Conservation (phyloP, 2,888 invertebrate species). For the Agonopterix arenella region DNA sequence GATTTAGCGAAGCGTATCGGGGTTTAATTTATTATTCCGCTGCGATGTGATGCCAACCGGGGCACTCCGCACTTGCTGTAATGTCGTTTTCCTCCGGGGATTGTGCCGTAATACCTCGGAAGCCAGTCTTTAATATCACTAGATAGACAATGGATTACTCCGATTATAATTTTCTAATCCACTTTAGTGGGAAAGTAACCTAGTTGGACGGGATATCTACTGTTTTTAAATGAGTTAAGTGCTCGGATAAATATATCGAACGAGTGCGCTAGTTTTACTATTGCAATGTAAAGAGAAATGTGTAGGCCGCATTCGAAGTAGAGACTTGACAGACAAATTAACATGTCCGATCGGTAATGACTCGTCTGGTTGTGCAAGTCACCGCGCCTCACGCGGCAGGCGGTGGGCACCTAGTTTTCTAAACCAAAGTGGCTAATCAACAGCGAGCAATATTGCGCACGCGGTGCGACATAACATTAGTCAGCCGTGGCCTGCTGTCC, state of each 20-base stretch:
- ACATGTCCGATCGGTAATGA: slow-evolving; percentile 11
- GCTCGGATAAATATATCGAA: neutral
- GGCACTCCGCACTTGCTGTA: slow-evolving; percentile 15
- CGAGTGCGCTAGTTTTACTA: no score
- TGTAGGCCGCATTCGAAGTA: slow-evolving; percentile 1
- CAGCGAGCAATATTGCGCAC: slow-evolving; percentile 7
- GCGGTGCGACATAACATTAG: slow-evolving; percentile 31
- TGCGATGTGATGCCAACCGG: slow-evolving; percentile 29
- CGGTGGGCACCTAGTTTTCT: slow-evolving; percentile 16
- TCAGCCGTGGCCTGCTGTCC: slow-evolving; percentile 20
- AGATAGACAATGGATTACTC: slow-evolving; percentile 1
- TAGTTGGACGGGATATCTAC: neutral
- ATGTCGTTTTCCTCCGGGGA: slow-evolving; percentile 13
- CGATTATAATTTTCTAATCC: slow-evolving; percentile 6
- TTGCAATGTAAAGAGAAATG: slow-evolving; percentile 2
- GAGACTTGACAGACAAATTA: slow-evolving; percentile 2
- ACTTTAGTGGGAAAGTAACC: neutral
- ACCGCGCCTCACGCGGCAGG: slow-evolving; percentile 14
- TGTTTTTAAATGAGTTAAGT: neutral
- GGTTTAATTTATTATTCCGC: slow-evolving; percentile 30
- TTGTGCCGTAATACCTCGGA: slow-evolving; percentile 12
- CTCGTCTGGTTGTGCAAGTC: slow-evolving; percentile 20
- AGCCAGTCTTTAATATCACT: slow-evolving; percentile 5
- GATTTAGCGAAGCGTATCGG: slow-evolving; percentile 25
- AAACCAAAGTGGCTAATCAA: slow-evolving; percentile 8